phyloP scores from a whole-genome alignment of 2,797 vertebrate species.

The Neopelma chrysocephalum region DNA sequence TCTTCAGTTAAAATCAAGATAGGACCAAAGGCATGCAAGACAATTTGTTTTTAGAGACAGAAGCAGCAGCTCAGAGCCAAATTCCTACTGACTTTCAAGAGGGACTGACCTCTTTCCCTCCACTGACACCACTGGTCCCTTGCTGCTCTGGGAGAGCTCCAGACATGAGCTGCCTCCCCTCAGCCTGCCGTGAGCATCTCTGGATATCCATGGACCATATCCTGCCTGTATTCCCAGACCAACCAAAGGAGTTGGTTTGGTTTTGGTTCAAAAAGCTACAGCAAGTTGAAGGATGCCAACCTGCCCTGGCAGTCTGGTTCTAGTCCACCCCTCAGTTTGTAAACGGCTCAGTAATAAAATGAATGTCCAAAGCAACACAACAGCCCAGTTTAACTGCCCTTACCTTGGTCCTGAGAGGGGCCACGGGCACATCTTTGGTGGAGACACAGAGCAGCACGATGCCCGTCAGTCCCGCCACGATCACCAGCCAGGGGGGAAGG shows the following conservation, averaged over 20 bases:
- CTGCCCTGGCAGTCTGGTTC: neutral
- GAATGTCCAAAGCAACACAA: neutral
- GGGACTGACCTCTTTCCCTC: neutral
- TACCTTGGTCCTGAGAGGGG: conserved; percentile 46
- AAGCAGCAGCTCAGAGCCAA: neutral
- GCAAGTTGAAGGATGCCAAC: neutral
- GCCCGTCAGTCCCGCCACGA: conserved; percentile 28
- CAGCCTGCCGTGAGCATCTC: neutral
- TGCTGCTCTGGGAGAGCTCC: neutral
- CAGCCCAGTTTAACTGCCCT: neutral
- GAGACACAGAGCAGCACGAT: conserved; percentile 59
- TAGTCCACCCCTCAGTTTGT: neutral
- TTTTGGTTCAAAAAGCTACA: neutral
- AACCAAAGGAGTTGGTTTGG: neutral
- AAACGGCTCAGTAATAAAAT: neutral
- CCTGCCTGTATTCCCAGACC: neutral
- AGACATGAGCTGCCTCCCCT: neutral
- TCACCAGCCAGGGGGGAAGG: conserved; percentile 66
- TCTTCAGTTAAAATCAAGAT: neutral
- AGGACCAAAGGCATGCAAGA: neutral
- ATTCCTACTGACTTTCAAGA: neutral
- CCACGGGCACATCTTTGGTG: conserved; percentile 44
- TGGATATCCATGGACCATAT: neutral
- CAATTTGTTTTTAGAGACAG: neutral
- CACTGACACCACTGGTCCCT: neutral